Conservation (phyloP, 2,888 invertebrate genomes). For the Metellina segmentata region DNA sequence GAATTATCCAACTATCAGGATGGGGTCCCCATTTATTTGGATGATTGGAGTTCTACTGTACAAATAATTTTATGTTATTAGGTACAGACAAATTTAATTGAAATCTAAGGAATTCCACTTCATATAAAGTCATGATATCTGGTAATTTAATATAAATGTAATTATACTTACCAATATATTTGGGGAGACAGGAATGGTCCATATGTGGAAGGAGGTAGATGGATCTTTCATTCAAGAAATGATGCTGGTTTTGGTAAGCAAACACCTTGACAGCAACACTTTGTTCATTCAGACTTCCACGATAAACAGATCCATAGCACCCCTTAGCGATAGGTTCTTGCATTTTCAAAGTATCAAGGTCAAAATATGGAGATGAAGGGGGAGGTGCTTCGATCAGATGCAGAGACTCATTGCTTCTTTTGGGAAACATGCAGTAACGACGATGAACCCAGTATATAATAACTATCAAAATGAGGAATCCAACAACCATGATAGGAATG, state of each 20-base stretch:
- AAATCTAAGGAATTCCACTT: too few relatives aligned
- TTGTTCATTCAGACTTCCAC: slow-evolving; percentile 87
- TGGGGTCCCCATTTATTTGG: too few relatives aligned
- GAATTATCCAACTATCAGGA: too few relatives aligned
- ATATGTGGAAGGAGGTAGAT: slow-evolving; percentile 91
- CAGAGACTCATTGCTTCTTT: slow-evolving; percentile 68
- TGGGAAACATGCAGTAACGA: slow-evolving; percentile 18
- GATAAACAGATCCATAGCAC: slow-evolving; percentile 93
- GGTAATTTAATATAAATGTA: background rate
- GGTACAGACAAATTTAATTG: too few relatives aligned
- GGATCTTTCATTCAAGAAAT: slow-evolving; percentile 92
- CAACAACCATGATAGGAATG: slow-evolving; percentile 21
- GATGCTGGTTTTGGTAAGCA: slow-evolving; percentile 87
- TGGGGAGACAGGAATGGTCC: slow-evolving; percentile 89
- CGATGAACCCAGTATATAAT: slow-evolving; percentile 29
- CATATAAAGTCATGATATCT: background rate
- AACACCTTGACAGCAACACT: slow-evolving; percentile 95
- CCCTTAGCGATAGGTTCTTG: slow-evolving; percentile 87
- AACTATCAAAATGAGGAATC: slow-evolving; percentile 17
- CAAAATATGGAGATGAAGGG: slow-evolving; percentile 84
- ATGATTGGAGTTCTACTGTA: too few relatives aligned
- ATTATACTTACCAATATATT: slow-evolving; percentile 87
- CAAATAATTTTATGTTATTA: too few relatives aligned
- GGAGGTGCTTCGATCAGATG: slow-evolving; percentile 81
- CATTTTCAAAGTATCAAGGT: slow-evolving; percentile 88